Evolutionary conservation across 2,113 vertebrate species (phyloP), one percentile per base, ranked within the genome.

Genomic region (Gobius niger): DNA sequence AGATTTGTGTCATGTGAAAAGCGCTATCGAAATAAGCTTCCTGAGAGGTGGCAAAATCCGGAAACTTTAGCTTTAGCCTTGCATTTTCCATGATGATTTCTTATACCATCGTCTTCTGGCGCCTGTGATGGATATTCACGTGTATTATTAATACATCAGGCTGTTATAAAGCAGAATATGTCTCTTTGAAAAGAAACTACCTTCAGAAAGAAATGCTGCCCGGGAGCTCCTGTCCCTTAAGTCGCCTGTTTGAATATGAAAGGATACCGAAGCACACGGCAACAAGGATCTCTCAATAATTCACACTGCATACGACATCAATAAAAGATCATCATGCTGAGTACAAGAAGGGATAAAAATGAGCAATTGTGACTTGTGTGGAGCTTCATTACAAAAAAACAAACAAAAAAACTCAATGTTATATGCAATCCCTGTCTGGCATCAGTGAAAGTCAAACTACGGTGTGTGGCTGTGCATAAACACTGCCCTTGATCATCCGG

Each of bases 291-390:
- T 13, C 78, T 92, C 82, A 91, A 91, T 92, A 85, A 91, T 92
- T 92, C 78, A 92, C 81, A 73, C 75, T 79, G 52, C 68, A 76
- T 83, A 82, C 90, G 90, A 88, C 85, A 91, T 91, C 73, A 92
- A 92, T 91, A 91, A 91, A 90, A 90, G 71, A 92, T 90, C 81
- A 71, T 67, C 73, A 51, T 41, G 66, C 74, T 56, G 70, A 8
- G 4, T 44, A 34, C 54, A 67, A 68, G 62, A 47, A 76, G 44
- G 8, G 66, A 79, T 50, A 75, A 87, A 63, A 53, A 65, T 6
- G 7, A 62, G 67, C 68, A 68, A 72, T 67, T 54, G 57, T 4
- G 4, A n/a, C 14, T 5, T 42, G 13, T 44, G 40, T 60, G 9
- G 5, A 24, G 18, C 7, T 16, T 60, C 9, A 60, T 59, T 14